These are phyloP conservation scores for Sebastes jordani DNA, from an alignment of 2,797 vertebrate species.

Conservation along the genomic window DNA sequence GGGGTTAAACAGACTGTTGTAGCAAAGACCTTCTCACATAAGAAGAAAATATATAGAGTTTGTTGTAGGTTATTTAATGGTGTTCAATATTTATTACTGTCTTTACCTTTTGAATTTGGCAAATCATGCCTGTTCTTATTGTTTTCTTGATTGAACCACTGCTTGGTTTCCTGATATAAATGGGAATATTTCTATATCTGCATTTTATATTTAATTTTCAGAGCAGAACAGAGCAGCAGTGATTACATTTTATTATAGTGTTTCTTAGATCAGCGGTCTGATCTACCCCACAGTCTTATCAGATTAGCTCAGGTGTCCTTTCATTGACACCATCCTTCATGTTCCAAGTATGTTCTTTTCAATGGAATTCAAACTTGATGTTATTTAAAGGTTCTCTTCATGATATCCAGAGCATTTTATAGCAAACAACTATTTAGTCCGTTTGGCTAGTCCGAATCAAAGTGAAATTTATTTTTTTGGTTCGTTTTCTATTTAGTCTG, in stretches of 20 bases:
- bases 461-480: no score
- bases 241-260: background rate
- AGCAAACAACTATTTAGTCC: no score
- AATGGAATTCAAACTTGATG: no score
- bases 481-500: no score
- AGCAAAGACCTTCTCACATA: conserved; percentile 47
- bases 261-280: background rate
- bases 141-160: background rate
- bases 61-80: background rate
- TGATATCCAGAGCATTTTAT: no score
- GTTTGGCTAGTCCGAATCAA: no score
- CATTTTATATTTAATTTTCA: background rate
- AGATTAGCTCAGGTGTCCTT: background rate
- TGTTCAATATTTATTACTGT: background rate
- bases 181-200: background rate
- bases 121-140: background rate
- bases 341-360: background rate
- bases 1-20: conserved; percentile 64
- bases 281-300: background rate
- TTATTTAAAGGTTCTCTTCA: no score
- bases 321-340: background rate
- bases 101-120: background rate
- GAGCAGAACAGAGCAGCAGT: background rate
- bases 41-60: background rate
- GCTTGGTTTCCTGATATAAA: conserved; percentile 1